Percentiles rank a stretch among this genome's conserved stretches.
phyloP scores from a whole-genome alignment of 2,888 invertebrate species.

The Chrysolina americana region DNA sequence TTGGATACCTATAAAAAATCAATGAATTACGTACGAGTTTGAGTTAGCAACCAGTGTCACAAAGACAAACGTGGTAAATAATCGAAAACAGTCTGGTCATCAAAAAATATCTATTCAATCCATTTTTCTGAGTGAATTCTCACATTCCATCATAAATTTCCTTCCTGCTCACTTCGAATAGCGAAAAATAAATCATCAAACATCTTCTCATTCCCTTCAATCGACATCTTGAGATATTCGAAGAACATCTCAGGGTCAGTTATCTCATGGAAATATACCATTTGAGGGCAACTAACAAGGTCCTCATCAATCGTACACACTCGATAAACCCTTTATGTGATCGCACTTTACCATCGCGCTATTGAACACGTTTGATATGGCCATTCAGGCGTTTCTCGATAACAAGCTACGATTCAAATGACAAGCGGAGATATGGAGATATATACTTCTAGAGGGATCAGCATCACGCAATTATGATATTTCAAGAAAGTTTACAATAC shows the following conservation, averaged over 20 bases:
- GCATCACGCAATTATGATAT: conserved; percentile 8
- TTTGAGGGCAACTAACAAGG: conserved; percentile 55
- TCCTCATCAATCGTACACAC: conserved; percentile 60
- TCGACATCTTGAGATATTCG: conserved; percentile 25
- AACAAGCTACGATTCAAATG: conserved; percentile 52
- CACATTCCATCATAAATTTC: no score
- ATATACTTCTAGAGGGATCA: conserved; percentile 19
- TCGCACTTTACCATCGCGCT: conserved; percentile 47
- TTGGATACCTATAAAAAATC: no score
- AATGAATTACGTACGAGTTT: no score
- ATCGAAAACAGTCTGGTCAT: no score
- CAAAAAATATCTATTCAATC: no score
- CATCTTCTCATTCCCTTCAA: conserved; percentile 9
- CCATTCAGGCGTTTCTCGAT: conserved; percentile 48
- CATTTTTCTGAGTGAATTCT: no score
- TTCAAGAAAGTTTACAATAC: conserved; percentile 14
- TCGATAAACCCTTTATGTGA: conserved; percentile 59
- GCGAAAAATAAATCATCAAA: not conserved
- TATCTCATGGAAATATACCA: conserved; percentile 26
- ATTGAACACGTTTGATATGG: conserved; percentile 52
- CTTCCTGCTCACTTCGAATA: no score
- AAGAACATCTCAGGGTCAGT: conserved; percentile 9
- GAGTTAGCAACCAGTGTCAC: no score
- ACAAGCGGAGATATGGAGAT: conserved; percentile 32
- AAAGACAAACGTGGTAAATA: no score